These are phyloP conservation scores for Bombus pascuorum DNA, from an alignment of 1,140 invertebrate species.

Conservation along the genomic window DNA sequence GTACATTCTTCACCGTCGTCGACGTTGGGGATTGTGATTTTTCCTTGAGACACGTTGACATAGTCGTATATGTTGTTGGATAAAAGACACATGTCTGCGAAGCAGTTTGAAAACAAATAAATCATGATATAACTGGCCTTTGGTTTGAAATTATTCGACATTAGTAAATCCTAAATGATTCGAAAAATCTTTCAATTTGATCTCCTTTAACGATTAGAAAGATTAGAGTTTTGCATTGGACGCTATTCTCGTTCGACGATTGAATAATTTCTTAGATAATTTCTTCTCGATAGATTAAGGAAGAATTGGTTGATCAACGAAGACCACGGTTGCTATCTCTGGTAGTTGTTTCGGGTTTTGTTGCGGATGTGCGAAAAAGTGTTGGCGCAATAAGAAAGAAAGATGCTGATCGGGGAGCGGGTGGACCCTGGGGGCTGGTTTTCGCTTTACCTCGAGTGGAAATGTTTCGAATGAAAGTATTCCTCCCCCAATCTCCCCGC, in stretches of 20 bases:
- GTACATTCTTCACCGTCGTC: conserved; percentile 90
- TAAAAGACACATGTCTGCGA: conserved; percentile 83
- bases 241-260: background rate
- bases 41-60: conserved; percentile 90
- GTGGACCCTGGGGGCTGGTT: conserved; percentile 61
- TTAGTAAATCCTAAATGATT: background rate
- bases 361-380: conserved; percentile 2
- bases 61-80: conserved; percentile 87
- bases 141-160: background rate
- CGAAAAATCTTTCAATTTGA: too few species aligned
- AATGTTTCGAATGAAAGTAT: conserved; percentile 34
- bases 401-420: conserved; percentile 78
- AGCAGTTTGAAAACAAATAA: conserved; percentile 72
- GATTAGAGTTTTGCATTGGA: background rate
- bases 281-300: background rate
- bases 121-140: background rate
- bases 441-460: conserved; percentile 48
- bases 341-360: background rate
- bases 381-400: conserved; percentile 36
- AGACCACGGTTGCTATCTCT: background rate
- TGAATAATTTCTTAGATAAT: background rate
- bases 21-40: conserved; percentile 88
- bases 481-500: conserved; percentile 75
- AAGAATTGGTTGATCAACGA: background rate
- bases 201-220: too few species aligned